Percentiles rank a stretch among this genome's conserved stretches.
Conservation (phyloP, 2,888 invertebrate species). For the Lasioglossum vierecki region DNA sequence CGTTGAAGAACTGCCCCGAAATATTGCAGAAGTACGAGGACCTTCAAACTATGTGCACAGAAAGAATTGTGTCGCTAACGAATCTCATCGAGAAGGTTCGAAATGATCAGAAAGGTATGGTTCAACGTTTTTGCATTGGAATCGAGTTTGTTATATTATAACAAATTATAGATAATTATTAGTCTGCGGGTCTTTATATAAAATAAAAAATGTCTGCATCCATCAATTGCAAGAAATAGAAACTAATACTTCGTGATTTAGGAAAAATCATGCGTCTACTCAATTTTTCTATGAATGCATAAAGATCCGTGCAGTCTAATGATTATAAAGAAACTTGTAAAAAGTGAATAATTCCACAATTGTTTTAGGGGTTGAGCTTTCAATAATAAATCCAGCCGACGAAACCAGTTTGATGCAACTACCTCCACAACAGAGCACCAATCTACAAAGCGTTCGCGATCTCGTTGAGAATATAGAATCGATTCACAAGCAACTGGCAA, state of each 20-base stretch:
- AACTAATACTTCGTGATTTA: no score
- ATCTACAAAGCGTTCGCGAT: constrained; percentile 71
- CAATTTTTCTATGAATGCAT: no score
- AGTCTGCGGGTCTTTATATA: no score
- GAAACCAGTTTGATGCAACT: constrained; percentile 74
- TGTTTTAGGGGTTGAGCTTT: constrained; percentile 74
- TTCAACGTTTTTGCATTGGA: neutral
- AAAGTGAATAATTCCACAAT: constrained; percentile 8
- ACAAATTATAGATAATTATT: neutral
- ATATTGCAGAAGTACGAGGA: constrained; percentile 84
- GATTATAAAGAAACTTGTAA: neutral
- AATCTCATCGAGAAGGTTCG: constrained; percentile 86
- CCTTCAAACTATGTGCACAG: constrained; percentile 85
- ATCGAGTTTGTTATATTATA: neutral
- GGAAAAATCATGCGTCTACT: no score
- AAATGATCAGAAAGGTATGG: constrained; percentile 83
- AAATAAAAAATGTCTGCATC: no score
- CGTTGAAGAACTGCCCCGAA: constrained; percentile 73
- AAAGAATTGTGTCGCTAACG: constrained; percentile 86
- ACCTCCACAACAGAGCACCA: constrained; percentile 53
- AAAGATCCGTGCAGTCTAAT: no score
- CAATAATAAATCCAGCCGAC: constrained; percentile 70
- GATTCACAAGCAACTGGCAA: constrained; percentile 76
- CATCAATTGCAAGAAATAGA: no score
- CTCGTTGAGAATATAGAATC: constrained; percentile 78